phyloP scores from a whole-genome alignment of 2,888 invertebrate genomes.

The Elmis aenea region DNA sequence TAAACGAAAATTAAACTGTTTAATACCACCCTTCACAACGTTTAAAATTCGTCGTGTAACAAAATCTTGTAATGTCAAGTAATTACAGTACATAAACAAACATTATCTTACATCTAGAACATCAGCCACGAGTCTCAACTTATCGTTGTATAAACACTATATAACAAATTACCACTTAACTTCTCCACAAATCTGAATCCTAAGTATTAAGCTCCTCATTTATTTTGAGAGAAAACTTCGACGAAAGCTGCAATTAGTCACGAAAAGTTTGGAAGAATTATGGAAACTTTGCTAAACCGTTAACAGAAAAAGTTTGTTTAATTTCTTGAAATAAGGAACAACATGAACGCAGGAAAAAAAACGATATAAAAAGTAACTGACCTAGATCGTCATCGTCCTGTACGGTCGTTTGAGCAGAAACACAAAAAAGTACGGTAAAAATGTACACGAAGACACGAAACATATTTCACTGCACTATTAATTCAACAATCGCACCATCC shows the following conservation, averaged over 20 bases:
- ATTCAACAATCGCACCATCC: conserved; percentile 10
- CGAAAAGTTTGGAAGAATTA: conserved; percentile 2
- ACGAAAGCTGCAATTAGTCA: conserved; percentile 9
- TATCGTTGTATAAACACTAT: conserved; percentile 6
- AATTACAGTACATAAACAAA: too few relatives aligned
- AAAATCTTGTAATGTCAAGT: too few relatives aligned
- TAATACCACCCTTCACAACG: too few relatives aligned
- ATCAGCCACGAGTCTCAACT: conserved; percentile 4
- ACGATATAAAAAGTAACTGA: conserved; percentile 7
- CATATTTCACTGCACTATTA: conserved; percentile 23
- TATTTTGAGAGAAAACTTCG: conserved; percentile 17
- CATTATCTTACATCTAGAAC: too few relatives aligned
- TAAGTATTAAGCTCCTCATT: conserved; percentile 18
- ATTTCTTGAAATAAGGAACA: too few relatives aligned
- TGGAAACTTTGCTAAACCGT: not conserved
- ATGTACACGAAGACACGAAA: conserved; percentile 20
- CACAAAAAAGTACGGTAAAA: conserved; percentile 23
- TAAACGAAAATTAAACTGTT: too few relatives aligned
- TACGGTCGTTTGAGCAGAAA: conserved; percentile 31
- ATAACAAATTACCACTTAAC: conserved; percentile 9
- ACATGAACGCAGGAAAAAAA: too few relatives aligned
- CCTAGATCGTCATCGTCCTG: conserved; percentile 34
- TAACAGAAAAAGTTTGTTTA: too few relatives aligned
- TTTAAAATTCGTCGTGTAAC: too few relatives aligned
- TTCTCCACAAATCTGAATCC: not conserved